Base-by-base conservation (phyloP, 2,113 vertebrate genomes). In the Albula goreensis region DNA sequence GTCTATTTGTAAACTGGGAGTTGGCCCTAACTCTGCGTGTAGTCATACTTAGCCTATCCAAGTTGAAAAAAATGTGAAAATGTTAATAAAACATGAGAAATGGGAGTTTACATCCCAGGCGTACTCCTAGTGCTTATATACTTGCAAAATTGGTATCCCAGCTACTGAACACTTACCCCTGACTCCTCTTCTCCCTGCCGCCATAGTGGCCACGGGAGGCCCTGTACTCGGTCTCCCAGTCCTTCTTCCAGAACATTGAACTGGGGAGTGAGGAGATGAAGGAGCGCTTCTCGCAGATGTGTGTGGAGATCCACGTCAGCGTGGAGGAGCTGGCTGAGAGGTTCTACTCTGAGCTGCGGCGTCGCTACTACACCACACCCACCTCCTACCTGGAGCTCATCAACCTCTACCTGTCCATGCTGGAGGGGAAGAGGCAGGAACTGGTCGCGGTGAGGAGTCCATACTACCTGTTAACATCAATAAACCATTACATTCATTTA, bases 351-450 rank as follows among this genome's bases (percentile, higher is more conserved):
- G 97, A 97, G 88, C 92, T 97, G 70, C 93, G 96, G 19, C 90
- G 96, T 2, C 88, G 95, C 4, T 97, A 97, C 90, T 97, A 97
- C 89, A 97, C 96, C 3, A 97, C 96, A 0, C 96, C 96, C 48
- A 97, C 96, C 63, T 97, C 96, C 84, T 97, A 97, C 91, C 92
- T 98, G 89, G 96, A 98, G 88, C 95, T 98, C 85, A 97, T 97
- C 90, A 96, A 97, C 85, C 94, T 97, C 70, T 98, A 96, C 87
- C 91, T 97, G 78, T 87, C 90, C 53, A 97, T 97, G 96, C 92
- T 97, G 6, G 89, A 82, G 7, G 92, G 95, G 60, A 97, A 97
- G 91, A 96, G 90, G 86, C 91, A 94, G 82, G 92, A 97, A 87
- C 86, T 96, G 0, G 88, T 96, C 86, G 88, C 93, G 80, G 95